Percentiles rank a stretch among this genome's conserved stretches.
These are phyloP conservation scores for Spizella passerina DNA, from an alignment of 2,797 vertebrate genomes.

Conservation along the genomic window DNA sequence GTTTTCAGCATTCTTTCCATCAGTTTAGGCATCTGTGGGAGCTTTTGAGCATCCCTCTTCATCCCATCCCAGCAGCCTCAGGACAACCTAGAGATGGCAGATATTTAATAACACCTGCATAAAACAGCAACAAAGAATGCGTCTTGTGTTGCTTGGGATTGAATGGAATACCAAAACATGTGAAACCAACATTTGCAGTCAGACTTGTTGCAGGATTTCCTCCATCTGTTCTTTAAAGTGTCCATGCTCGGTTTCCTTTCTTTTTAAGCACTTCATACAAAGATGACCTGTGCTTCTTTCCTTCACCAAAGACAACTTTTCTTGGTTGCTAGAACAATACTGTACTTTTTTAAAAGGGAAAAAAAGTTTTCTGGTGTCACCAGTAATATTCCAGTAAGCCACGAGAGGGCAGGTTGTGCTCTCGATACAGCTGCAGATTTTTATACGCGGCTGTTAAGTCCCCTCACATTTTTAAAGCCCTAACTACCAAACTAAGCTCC, in stretches of 20 bases:
- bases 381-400: slow-evolving; percentile 52
- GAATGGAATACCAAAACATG: background rate
- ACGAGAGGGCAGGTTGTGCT: slow-evolving; percentile 70
- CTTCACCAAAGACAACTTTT: background rate
- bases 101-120: background rate
- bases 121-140: background rate
- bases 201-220: background rate
- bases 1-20: background rate
- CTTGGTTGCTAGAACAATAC: background rate
- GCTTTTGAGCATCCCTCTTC: background rate
- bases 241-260: background rate
- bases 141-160: background rate
- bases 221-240: background rate
- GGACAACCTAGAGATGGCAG: background rate
- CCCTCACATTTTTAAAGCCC: background rate
- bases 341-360: background rate
- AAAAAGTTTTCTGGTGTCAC: background rate
- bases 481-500: background rate
- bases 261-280: background rate
- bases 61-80: background rate
- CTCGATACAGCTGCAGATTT: background rate
- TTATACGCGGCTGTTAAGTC: background rate
- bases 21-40: background rate
- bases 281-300: background rate
- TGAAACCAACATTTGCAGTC: background rate